Evolutionary conservation across 2,797 vertebrate species (phyloP).

Genomic region (Distichodus sexfasciatus): DNA sequence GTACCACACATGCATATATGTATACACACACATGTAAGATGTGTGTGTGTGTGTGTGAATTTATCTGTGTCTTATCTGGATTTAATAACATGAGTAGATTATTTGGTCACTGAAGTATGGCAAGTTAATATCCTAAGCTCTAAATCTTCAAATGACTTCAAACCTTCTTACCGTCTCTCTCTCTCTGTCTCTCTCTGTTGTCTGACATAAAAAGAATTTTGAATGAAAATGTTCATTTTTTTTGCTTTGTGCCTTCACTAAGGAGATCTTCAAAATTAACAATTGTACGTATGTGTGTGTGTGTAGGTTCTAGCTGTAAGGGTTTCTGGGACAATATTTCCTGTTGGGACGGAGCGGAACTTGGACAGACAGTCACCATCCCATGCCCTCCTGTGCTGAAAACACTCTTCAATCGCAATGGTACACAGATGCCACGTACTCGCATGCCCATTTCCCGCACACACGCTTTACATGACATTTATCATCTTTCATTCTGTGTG

Average conservation of each 20-base stretch:
- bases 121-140: background rate
- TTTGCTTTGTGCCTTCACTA: background rate
- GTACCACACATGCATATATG: background rate
- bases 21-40: too few species aligned
- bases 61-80: background rate
- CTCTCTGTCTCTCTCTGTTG: background rate
- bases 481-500: too few species aligned
- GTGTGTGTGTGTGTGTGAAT: background rate
- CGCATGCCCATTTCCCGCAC: too few species aligned
- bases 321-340: conserved; percentile 88
- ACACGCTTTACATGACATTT: background rate
- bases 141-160: background rate
- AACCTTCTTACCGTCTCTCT: background rate
- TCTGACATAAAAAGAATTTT: too few species aligned
- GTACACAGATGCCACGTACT: conserved; percentile 61
- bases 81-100: background rate
- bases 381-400: conserved; percentile 81
- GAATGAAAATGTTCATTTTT: background rate
- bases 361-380: conserved; percentile 82
- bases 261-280: background rate
- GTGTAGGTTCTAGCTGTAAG: conserved; percentile 69
- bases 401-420: conserved; percentile 74
- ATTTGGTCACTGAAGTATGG: background rate
- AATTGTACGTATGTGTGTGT: background rate
- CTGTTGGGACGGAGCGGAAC: conserved; percentile 79